These are phyloP conservation scores for Coelinius sp. DNA, from an alignment of 2,888 invertebrate genomes.

Conservation along the genomic window DNA sequence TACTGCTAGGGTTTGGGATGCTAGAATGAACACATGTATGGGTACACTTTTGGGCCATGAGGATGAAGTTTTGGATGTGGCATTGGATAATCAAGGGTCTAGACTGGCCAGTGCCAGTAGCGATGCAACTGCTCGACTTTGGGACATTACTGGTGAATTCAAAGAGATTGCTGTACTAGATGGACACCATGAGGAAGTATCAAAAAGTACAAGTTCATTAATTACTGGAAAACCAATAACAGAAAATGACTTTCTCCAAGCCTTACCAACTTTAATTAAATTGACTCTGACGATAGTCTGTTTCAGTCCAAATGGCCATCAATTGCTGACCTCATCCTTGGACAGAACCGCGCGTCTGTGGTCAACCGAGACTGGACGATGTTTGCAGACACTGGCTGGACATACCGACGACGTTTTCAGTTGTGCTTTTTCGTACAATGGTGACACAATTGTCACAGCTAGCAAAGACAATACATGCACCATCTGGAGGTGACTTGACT, in stretches of 20 bases:
- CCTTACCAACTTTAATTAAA: conserved; percentile 8
- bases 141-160: conserved; percentile 76
- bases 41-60: conserved; percentile 76
- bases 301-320: conserved; percentile 85
- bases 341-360: conserved; percentile 84
- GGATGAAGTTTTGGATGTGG: conserved; percentile 82
- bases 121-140: conserved; percentile 82
- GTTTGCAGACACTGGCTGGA: conserved; percentile 81
- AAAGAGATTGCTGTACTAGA: conserved; percentile 75
- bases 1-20: conserved; percentile 81
- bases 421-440: conserved; percentile 85
- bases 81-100: conserved; percentile 79
- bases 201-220: conserved; percentile 74
- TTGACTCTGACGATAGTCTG: conserved; percentile 73
- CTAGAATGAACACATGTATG: conserved; percentile 74
- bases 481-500: conserved; percentile 84
- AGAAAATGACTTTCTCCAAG: conserved; percentile 1
- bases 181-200: conserved; percentile 80
- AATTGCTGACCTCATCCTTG: conserved; percentile 82
- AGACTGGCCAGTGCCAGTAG: conserved; percentile 82
- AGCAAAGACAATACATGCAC: conserved; percentile 87
- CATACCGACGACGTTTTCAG: conserved; percentile 87
- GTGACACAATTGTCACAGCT: conserved; percentile 84
- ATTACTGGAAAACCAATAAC: neutral
- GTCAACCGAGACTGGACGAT: conserved; percentile 78